Evolutionary conservation across 2,797 vertebrate genomes (phyloP).

Genomic region (Erpetoichthys calabaricus): DNA sequence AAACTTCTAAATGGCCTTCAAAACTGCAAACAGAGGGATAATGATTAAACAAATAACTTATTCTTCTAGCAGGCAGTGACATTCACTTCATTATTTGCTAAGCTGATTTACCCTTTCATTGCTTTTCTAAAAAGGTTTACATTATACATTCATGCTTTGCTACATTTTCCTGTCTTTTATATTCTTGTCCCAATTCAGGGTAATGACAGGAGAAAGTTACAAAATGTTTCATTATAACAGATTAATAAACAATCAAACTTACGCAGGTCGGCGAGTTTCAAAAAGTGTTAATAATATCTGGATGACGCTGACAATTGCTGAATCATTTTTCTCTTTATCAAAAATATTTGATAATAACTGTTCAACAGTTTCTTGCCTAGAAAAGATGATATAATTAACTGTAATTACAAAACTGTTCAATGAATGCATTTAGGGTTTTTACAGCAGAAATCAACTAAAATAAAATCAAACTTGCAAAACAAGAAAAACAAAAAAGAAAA

Average conservation of each 20-base stretch:
- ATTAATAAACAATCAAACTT: slow-evolving; percentile 35
- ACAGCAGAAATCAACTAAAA: too few species aligned
- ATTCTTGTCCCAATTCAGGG: too few species aligned
- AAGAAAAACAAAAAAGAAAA: too few species aligned
- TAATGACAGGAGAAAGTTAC: slow-evolving; percentile 7
- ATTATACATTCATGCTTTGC: too few species aligned
- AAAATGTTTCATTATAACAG: slow-evolving; percentile 7
- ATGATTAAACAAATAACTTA: neutral
- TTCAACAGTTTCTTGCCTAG: slow-evolving; percentile 89
- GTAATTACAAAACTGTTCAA: too few species aligned
- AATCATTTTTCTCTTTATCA: slow-evolving; percentile 89
- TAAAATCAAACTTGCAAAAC: too few species aligned
- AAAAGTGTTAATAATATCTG: slow-evolving; percentile 91
- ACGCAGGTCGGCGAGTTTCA: slow-evolving; percentile 92
- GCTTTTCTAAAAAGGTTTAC: too few species aligned
- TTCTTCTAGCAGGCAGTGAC: too few species aligned
- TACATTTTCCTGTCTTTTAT: too few species aligned
- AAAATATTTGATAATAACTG: slow-evolving; percentile 91
- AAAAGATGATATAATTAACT: slow-evolving; percentile 12
- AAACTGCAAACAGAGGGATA: slow-evolving; percentile 48
- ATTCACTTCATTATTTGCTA: too few species aligned
- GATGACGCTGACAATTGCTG: slow-evolving; percentile 93
- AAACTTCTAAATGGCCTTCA: slow-evolving; percentile 87
- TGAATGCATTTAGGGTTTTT: too few species aligned
- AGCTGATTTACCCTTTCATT: too few species aligned